Evolutionary conservation across 92 coral and sea anemone genomes (phyloP), one percentile per base, ranked within the genome.

Genomic region (Umimayanthus chanpuru): DNA sequence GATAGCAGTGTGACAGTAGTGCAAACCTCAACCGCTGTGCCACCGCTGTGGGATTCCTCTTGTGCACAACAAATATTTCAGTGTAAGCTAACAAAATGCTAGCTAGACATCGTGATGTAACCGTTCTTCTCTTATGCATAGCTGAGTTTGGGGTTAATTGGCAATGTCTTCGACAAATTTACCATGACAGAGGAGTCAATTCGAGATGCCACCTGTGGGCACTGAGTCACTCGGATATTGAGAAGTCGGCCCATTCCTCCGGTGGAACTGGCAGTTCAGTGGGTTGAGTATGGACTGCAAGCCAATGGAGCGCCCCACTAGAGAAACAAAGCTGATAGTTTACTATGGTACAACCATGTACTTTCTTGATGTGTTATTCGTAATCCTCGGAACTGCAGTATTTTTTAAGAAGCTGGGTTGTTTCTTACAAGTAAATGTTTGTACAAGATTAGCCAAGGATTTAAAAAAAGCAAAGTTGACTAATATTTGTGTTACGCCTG

Each of bases 211-310:
- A 7, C 18, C 78, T 20, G 66, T 56, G 23, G 66, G 16, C 23
- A 56, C n/a, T n/a, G 66, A 56, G 66, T 56, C 4, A 16, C 66
- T n/a, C 66, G 66, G 23, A 56, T 56, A 56, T 16, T 40, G 44
- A 40, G 40, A 73, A 73, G 30, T 40, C 38, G 44, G 20, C 44
- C 78, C 38, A 40, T 5, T 40, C 40, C 40, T 73, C 44, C 40
- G 16, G 78, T 40, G 40, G 44, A 30, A 73, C 11, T 73, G 38
- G 78, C 78, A 5, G 78, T 21, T 23, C 16, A 25, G 38, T 73
- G 78, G 78, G 44, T 73, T 0, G 78, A 73, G 18, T 73, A 73
- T 73, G 78, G 78, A 73, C 5, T 73, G n/a, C 16, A 73, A 30
- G n/a, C 38, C 21, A 16, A 73, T 16, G 78, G 78, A 12, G 78